Evolutionary conservation across 2,888 invertebrate species (phyloP), one percentile per base, ranked within the genome.

Genomic region (Boloria selene): DNA sequence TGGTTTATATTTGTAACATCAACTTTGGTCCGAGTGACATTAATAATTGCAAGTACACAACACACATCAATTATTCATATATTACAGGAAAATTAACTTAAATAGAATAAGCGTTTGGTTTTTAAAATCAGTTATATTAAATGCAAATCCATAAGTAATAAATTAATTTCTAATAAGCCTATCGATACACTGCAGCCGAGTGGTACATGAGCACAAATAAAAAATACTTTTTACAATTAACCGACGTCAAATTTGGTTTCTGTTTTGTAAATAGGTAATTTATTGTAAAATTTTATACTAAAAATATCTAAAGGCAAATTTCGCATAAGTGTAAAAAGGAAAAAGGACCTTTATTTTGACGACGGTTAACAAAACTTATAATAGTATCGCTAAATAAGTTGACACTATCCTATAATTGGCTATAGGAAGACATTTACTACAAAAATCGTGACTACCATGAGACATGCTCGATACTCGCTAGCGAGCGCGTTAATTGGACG

Each of bases 371-470:
- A 49, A 58, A 56, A 51, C 64, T 64, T 58, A 64, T 49, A 50
- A 26, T 58, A 64, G 38, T 58, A 58, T 58, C 17, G 31, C 58
- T 58, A 58, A 49, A 58, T 58, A 51, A 64, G 51, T 59, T 61
- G 51, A 47, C 31, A 62, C 44, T 66, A 63, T 42, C 68, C 69
- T 69, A 69, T 69, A 67, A 64, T 64, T 64, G 56, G 56, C 64
- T 69, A 86, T 78, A 85, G 86, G 88, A 88, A 88, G 88, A 88
- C 89, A 81, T 58, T 58, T 58, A 58, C 58, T 58, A 58, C 16
- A 58, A 45, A 26, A 47, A 58, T 45, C 58, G 17, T 31, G 47
- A 47, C 31, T 31, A 17, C 58, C 58, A 58, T 49, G 26, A 31
- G 58, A 47, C 16, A 49, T 16, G 26, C 16, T 47, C 38, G 54